A percentile compares a stretch with the other conserved stretches of the same genome.
These are phyloP conservation scores for Lasius platythorax DNA, from an alignment of 2,888 invertebrate species.

Conservation along the genomic window DNA sequence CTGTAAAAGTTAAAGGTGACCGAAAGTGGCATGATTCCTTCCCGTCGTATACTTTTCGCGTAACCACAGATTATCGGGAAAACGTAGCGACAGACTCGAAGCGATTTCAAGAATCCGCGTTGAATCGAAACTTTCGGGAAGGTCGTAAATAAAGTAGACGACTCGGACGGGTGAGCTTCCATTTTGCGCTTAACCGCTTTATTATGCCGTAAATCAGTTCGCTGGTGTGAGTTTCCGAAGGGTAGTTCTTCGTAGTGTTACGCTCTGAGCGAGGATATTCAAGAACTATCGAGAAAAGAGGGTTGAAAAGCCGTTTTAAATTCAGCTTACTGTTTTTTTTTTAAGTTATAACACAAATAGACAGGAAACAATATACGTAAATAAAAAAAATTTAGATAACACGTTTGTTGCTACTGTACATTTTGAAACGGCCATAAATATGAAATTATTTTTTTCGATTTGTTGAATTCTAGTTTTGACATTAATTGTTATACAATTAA, in stretches of 20 bases:
- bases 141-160: constrained; percentile 79
- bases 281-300: constrained; percentile 18
- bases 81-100: constrained; percentile 41
- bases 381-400: not conserved
- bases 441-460: not conserved
- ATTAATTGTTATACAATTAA: not conserved
- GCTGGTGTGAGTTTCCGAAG: constrained; percentile 28
- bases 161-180: constrained; percentile 58
- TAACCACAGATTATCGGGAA: constrained; percentile 35
- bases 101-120: constrained; percentile 72
- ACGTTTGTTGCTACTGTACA: not conserved
- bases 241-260: constrained; percentile 43
- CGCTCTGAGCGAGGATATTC: constrained; percentile 27
- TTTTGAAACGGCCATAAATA: not conserved
- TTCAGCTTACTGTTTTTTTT: not conserved
- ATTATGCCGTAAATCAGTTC: constrained; percentile 78
- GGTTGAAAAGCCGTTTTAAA: not conserved
- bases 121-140: constrained; percentile 78
- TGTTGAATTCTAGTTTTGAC: not conserved
- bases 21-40: constrained; percentile 15
- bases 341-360: not conserved
- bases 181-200: constrained; percentile 78
- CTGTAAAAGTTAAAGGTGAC: constrained; percentile 31
- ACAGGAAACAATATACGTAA: not conserved
- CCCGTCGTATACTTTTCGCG: constrained; percentile 6